These are phyloP conservation scores for Ridgeia piscesae DNA, from an alignment of 1,140 invertebrate genomes.

Conservation along the genomic window DNA sequence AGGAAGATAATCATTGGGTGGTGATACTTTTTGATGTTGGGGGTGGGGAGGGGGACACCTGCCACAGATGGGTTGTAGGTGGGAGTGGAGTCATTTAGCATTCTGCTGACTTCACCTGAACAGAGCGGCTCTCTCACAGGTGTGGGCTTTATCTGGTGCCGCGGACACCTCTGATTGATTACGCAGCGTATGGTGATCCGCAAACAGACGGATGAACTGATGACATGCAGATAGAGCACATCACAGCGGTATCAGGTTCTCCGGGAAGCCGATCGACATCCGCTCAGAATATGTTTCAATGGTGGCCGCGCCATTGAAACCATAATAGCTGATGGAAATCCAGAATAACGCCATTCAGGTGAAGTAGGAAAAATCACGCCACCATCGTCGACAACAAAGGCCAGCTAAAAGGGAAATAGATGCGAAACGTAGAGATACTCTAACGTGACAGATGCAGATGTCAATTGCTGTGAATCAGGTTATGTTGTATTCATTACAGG, in stretches of 20 bases:
- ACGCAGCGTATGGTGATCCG: not conserved
- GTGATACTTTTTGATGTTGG: not conserved
- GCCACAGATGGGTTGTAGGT: not conserved
- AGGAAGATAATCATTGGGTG: not conserved
- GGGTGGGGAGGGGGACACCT: not conserved
- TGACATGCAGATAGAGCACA: not conserved
- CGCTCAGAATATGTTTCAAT: not conserved
- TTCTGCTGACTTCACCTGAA: not conserved
- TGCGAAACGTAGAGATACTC: not conserved
- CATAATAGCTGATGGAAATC: not conserved
- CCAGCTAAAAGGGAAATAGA: not conserved
- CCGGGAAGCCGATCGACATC: not conserved
- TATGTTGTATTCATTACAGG: not conserved
- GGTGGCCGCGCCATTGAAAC: not conserved
- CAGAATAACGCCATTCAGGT: not conserved
- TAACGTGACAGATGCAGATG: not conserved
- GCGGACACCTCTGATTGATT: not conserved
- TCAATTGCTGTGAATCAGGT: not conserved
- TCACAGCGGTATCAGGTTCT: not conserved
- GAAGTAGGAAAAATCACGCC: not conserved
- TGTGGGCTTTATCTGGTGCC: not conserved
- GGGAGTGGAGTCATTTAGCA: not conserved
- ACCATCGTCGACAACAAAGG: not conserved
- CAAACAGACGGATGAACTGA: not conserved
- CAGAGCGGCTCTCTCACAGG: not conserved